Evolutionary conservation across 2,113 vertebrate species (phyloP), one percentile per base, ranked within the genome.

Genomic region (Formicarius rufipectus): DNA sequence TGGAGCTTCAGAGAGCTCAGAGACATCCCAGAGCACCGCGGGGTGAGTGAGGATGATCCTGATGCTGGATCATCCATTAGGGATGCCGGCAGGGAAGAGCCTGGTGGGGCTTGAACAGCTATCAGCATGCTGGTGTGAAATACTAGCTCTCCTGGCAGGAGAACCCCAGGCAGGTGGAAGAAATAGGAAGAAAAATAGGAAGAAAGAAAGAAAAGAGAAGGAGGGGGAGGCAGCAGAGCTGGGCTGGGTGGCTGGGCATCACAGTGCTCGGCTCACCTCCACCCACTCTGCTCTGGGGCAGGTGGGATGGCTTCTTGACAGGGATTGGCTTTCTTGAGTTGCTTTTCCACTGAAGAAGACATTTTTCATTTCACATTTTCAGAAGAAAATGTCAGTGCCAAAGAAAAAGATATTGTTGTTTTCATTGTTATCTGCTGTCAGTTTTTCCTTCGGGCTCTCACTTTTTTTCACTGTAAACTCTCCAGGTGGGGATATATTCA

Each of bases 391-490:
- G 52, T 84, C 80, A 81, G 23, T 40, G 86, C 35, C 15, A 22
- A 55, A 64, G 11, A 64, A 60, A 40, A 52, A 20, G 7, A 14
- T 72, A 52, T 62, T 47, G 27, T 53, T 81, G 66, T 5, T 87
- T 94, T 91, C 76, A 58, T 86, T 94, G 92, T 84, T 84, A 28
- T 33, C 56, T 87, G 30, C 52, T 91, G 47, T 63, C 77, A 78
- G 72, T 49, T 87, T 87, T 84, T 60, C 45, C 87, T 78, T 78
- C 28, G 55, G 73, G 35, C 27, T 69, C 68, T 80, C 49, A 31
- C 9, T 81, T 77, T 52, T n/a, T 55, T 40, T 77, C 15, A 1
- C 10, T 74, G 28, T 25, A 77, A 69, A 28, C 17, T 90, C 55
- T 87, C 25, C 45, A 90, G 44, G 42, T 12, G 3, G 59, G 30